Evolutionary conservation across 2,888 invertebrate genomes (phyloP), one percentile per base, ranked within the genome.

Genomic region (Lasioglossum figueresi): DNA sequence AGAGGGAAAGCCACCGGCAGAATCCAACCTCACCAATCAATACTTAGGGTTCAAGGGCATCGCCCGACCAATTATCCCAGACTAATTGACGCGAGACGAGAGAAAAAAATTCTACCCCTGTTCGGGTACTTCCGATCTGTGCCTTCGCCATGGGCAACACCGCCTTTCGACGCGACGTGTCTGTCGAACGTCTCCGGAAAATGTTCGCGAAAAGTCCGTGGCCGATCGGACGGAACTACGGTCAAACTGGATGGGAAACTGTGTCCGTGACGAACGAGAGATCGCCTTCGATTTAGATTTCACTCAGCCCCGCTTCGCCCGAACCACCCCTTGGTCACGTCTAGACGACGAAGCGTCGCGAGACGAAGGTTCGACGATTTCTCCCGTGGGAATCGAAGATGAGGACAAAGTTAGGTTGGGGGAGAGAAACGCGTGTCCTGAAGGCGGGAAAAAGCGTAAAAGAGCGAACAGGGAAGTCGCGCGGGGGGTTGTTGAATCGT

Each of bases 41-140:
- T 95, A 95, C 94, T 93, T 92, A 93, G 93, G 94, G 93, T 95
- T 95, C 94, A 95, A 95, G 95, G 95, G 94, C 94, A 95, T 94
- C 94, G 95, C 93, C 93, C 94, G 93, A 94, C 93, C 95, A 95
- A 95, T 95, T 95, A 94, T 94, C 92, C 91, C 91, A 88, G 91
- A 94, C 94, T 94, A 94, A 95, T 94, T 94, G 93, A 93, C 91
- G 91, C 88, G 88, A 87, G 87, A 88, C 87, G 82, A 75, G 78
- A 76, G 80, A 76, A 87, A 90, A 91, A 92, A 88, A 90, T 89
- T 80, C 78, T 34, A 71, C 66, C 78, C 83, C 70, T 34, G 5
- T 34, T 10, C 48, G 73, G 52, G 59, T 48, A 77, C 80, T 83
- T 84, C 80, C 82, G 82, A 82, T 79, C 79, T 56, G 45, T 66